These are phyloP conservation scores for Phaetusa simplex DNA, from an alignment of 2,113 vertebrate species.

Conservation along the genomic window DNA sequence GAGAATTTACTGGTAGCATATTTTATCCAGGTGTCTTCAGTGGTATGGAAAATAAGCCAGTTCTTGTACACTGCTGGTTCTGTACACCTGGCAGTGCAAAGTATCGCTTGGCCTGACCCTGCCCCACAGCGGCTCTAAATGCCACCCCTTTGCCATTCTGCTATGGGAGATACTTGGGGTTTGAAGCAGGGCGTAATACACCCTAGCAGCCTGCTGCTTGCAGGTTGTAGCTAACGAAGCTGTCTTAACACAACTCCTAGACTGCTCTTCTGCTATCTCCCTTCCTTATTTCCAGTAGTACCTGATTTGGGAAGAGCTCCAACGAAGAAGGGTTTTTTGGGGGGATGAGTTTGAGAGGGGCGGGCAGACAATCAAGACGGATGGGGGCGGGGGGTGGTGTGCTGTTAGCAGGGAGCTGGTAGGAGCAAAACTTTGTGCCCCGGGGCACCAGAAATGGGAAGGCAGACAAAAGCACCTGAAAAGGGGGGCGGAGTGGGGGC, in stretches of 20 bases:
- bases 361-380: neutral
- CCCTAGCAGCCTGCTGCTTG: neutral
- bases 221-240: neutral
- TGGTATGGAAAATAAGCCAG: neutral
- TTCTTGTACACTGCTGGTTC: neutral
- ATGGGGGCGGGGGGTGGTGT: too few relatives aligned
- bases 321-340: neutral
- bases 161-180: neutral
- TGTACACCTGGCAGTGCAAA: neutral
- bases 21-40: neutral
- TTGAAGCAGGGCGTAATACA: accelerated
- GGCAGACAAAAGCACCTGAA: neutral
- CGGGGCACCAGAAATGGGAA: neutral
- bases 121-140: neutral
- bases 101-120: neutral
- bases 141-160: neutral
- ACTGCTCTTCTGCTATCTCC: neutral
- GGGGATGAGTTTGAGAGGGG: neutral
- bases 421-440: neutral
- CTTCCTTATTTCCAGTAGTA: neutral
- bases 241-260: neutral
- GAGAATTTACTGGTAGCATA: neutral
- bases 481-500: neutral
- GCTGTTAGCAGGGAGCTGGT: neutral
- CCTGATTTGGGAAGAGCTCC: neutral